Base-by-base conservation (phyloP, 2,797 vertebrate species). In the Helarctos malayanus region DNA sequence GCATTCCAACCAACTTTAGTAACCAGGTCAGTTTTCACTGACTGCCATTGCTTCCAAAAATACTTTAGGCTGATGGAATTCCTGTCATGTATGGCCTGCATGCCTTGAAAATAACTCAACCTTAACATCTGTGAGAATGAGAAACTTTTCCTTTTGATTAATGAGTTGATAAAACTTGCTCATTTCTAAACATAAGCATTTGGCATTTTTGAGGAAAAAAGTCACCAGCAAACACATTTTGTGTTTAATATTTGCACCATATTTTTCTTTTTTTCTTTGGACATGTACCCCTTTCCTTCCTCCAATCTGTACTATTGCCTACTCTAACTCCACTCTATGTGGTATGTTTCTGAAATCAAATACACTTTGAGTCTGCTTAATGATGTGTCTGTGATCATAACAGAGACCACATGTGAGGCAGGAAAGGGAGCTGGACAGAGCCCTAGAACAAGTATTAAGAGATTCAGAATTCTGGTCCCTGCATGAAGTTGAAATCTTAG, bases 131-230 rank as follows among this genome's bases (percentile, higher is more conserved):
- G 59, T 54, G 79, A 92, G 56, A 49, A 47, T 38, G 19, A 87
- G 47, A 71, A 82, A 65, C 35, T 75, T 89, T 86, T 79, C 68
- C 14, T 75, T 80, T 92, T 90, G 90, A 95, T 83, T 92, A 68
- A 89, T 83, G 84, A 90, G 75, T 23, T 92, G 68, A 52, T 73
- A 68, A 89, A 41, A 92, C 41, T 54, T 79, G 25, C 13, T 54
- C 19, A 38, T 76, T 47, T 21, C 47, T 59, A 91, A 91, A 78
- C 73, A n/a, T 32, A 83, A 93, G 68, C 32, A 78, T 78, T 78
- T 73, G 75, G 21, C 52, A 73, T 71, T 65, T 78, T 75, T 63
- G 47, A 29, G 23, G 6, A 71, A 87, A 71, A 71, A 92, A 49
- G 21, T 41, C 83, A 78, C n/a, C n/a, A 82, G 23, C 49, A 91